Conservation (phyloP, 2,888 invertebrate genomes). For the Zaprionus lineosus region DNA sequence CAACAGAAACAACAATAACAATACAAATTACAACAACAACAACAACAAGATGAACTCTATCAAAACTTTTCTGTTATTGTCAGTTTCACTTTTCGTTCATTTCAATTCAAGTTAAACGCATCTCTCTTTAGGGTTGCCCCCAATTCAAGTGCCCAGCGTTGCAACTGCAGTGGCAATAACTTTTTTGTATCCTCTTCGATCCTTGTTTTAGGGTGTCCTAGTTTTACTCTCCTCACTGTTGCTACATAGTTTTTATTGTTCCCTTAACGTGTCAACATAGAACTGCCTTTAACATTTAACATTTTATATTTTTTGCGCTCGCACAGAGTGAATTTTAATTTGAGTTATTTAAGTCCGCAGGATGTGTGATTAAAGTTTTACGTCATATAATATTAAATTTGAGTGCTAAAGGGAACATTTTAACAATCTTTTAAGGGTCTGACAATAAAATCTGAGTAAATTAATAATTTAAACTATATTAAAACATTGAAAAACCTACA, state of each 20-base stretch:
- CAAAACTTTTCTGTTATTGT: conserved; percentile 57
- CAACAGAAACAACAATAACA: not conserved
- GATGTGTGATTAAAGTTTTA: too few species aligned
- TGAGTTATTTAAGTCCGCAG: too few species aligned
- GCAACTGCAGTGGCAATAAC: conserved; percentile 32
- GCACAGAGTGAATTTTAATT: too few species aligned
- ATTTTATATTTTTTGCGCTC: too few species aligned
- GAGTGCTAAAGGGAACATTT: too few species aligned
- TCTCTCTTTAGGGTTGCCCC: conserved; percentile 17
- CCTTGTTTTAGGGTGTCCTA: conserved; percentile 11
- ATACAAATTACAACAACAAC: not conserved
- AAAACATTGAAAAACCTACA: too few species aligned
- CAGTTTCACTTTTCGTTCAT: conserved; percentile 61
- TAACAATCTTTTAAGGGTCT: too few species aligned
- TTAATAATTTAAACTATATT: too few species aligned
- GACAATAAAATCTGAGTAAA: too few species aligned
- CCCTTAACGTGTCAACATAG: conserved; percentile 3
- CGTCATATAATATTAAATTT: too few species aligned
- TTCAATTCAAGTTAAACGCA: conserved; percentile 50
- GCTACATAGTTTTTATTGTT: conserved; percentile 24
- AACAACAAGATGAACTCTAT: conserved; percentile 16
- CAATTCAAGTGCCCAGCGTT: conserved; percentile 2
- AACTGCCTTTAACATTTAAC: not conserved
- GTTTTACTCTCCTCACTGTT: not conserved
- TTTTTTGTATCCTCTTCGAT: conserved; percentile 38